Conservation (phyloP, 2,888 invertebrate species). For the Hemithea aestivaria region DNA sequence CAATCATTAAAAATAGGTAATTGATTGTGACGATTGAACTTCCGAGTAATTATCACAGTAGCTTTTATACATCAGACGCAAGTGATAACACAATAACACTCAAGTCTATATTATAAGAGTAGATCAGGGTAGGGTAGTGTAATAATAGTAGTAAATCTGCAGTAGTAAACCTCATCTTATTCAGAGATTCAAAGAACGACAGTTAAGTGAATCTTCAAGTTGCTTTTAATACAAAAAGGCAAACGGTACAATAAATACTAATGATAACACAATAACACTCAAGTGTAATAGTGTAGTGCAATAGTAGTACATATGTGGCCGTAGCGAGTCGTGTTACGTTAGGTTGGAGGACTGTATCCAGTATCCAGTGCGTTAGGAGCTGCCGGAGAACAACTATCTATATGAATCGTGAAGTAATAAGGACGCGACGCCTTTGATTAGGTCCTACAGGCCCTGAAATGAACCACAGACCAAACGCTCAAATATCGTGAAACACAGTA, state of each 20-base stretch:
- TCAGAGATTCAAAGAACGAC: too few species aligned
- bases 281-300: slow-evolving; percentile 9
- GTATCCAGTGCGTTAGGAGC: slow-evolving; percentile 60
- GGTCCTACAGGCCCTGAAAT: too few species aligned
- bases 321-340: slow-evolving; percentile 60
- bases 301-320: slow-evolving; percentile 16
- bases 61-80: slow-evolving; percentile 6
- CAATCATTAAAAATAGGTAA: too few species aligned
- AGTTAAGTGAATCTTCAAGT: too few species aligned
- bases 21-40: too few species aligned
- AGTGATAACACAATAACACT: slow-evolving; percentile 1
- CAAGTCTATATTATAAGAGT: too few species aligned
- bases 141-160: slow-evolving; percentile 11
- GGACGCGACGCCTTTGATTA: too few species aligned
- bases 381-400: slow-evolving; percentile 67
- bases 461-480: too few species aligned
- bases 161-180: slow-evolving; percentile 50
- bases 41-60: too few species aligned
- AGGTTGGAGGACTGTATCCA: slow-evolving; percentile 44
- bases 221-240: too few species aligned
- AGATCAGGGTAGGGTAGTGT: slow-evolving; percentile 8
- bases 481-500: too few species aligned
- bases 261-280: slow-evolving; percentile 10
- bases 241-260: slow-evolving; percentile 9
- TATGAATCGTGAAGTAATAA: too few species aligned